A percentile compares a stretch with the other conserved stretches of the same genome.
Evolutionary conservation across 37 sponge, comb jelly and placozoan genomes (phyloP).

Genomic region (Agelas oroides): DNA sequence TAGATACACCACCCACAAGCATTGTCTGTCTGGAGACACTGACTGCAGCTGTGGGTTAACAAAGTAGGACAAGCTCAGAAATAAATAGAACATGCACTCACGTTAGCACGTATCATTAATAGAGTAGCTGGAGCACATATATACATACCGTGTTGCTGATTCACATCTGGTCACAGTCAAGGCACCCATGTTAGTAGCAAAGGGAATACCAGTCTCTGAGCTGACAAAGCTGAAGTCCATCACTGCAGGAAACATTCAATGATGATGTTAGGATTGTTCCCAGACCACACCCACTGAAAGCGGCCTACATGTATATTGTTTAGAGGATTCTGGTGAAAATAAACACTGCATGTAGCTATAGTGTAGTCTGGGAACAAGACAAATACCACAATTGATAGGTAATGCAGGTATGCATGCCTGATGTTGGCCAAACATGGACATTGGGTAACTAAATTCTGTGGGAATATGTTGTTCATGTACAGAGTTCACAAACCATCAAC

Average conservation of each 20-base stretch:
- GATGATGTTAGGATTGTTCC: too few relatives aligned
- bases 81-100: neutral
- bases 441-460: too few relatives aligned
- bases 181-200: conserved; percentile 20
- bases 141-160: conserved; percentile 19
- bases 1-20: conserved; percentile 55
- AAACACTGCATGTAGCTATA: neutral
- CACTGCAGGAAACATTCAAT: conserved; percentile 31
- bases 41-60: conserved; percentile 28
- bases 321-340: too few relatives aligned
- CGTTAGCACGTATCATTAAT: too few relatives aligned
- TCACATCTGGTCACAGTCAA: conserved; percentile 32
- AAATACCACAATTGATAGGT: too few relatives aligned
- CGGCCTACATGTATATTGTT: too few relatives aligned
- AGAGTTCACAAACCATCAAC: neutral
- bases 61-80: neutral
- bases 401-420: too few relatives aligned
- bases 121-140: too few relatives aligned
- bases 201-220: conserved; percentile 8
- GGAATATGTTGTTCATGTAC: neutral
- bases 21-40: conserved; percentile 37
- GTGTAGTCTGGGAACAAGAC: too few relatives aligned
- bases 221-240: conserved; percentile 49
- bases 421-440: too few relatives aligned
- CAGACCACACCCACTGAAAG: too few relatives aligned